These are phyloP conservation scores for Alouatta palliata DNA, from an alignment of 2,113 vertebrate species.

Conservation along the genomic window DNA sequence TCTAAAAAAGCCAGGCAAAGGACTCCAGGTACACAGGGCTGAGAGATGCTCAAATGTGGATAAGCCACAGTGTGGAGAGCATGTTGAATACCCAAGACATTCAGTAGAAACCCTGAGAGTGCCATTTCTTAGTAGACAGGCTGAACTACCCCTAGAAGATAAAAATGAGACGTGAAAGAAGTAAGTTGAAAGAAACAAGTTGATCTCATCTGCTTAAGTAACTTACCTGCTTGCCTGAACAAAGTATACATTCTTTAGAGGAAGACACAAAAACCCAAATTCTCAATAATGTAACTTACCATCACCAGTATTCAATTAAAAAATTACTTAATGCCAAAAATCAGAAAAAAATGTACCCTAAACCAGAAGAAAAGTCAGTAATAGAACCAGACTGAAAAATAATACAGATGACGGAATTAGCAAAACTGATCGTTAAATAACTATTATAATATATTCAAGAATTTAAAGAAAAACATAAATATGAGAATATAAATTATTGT, in stretches of 20 bases:
- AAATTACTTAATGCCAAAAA: background rate
- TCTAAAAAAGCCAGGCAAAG: background rate
- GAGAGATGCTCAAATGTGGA: background rate
- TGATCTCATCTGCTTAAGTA: background rate
- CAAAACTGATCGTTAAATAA: background rate
- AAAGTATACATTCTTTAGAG: background rate
- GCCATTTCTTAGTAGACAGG: background rate
- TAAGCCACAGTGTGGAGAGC: background rate
- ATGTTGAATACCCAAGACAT: background rate
- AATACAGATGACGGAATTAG: background rate
- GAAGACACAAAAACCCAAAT: background rate
- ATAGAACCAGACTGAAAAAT: background rate
- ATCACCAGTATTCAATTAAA: background rate
- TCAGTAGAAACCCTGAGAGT: background rate
- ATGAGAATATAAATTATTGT: background rate
- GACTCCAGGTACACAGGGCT: background rate
- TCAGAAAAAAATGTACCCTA: background rate
- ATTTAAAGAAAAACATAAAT: background rate
- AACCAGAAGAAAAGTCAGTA: background rate
- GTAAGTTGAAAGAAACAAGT: background rate
- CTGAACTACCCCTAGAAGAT: background rate
- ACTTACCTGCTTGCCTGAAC: background rate
- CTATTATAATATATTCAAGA: background rate
- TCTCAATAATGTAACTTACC: background rate
- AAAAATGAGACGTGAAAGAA: background rate